These are phyloP conservation scores for Pangasius mekongensis DNA, from an alignment of 2,797 vertebrate genomes.

Conservation along the genomic window DNA sequence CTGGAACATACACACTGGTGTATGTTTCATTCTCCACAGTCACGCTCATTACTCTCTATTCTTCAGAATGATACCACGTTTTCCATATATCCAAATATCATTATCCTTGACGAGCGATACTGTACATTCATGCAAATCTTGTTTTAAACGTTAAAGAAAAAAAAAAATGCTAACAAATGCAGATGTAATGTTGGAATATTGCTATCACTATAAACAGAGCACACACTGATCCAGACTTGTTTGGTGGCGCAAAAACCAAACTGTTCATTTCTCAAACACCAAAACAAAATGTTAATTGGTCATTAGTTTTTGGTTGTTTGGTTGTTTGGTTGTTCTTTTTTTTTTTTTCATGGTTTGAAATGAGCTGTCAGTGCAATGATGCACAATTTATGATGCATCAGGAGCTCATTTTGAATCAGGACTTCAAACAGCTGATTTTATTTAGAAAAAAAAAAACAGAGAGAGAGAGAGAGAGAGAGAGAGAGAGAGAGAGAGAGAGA, in stretches of 20 bases:
- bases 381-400: not conserved
- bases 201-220: not conserved
- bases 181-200: not conserved
- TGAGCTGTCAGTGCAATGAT: not conserved
- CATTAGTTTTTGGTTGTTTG: not conserved
- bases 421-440: not conserved
- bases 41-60: not conserved
- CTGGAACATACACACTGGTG: not conserved
- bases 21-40: not conserved
- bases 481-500: not conserved
- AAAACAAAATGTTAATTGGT: not conserved
- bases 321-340: not conserved
- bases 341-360: not conserved
- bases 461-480: not conserved
- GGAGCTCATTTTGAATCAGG: not conserved
- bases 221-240: not conserved
- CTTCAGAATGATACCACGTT: not conserved
- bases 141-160: not conserved
- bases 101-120: not conserved
- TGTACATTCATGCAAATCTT: not conserved
- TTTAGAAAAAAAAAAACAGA: not conserved
- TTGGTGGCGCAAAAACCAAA: not conserved
- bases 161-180: not conserved
- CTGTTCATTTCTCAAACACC: not conserved
- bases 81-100: not conserved